Percentiles rank a stretch among this genome's conserved stretches.
Conservation (phyloP, 2,888 invertebrate species). For the Synanthedon vespiformis region DNA sequence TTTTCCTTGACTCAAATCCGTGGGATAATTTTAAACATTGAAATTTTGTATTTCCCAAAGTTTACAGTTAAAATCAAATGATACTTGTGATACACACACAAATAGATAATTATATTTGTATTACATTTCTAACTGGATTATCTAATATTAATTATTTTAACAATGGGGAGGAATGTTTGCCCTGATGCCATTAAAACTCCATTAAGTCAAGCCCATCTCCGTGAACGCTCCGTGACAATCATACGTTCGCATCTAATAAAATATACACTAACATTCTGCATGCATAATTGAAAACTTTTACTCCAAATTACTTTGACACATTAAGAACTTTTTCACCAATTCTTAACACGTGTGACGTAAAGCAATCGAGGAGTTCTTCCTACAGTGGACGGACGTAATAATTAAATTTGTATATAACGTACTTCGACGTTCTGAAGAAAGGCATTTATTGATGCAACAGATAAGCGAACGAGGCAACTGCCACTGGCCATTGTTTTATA, state of each 20-base stretch:
- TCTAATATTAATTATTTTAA: background rate
- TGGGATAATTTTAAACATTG: no score
- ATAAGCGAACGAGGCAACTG: conserved; percentile 53
- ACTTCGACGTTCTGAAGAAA: conserved; percentile 46
- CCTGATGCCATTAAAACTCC: conserved; percentile 47
- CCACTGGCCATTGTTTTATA: conserved; percentile 62
- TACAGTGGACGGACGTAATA: conserved; percentile 30
- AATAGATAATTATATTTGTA: no score
- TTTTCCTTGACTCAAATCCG: no score
- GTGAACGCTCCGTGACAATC: conserved; percentile 46
- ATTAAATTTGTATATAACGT: conserved; percentile 56
- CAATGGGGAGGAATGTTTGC: conserved; percentile 44
- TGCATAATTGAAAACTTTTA: conserved; percentile 19
- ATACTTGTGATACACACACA: no score
- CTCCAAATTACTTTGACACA: conserved; percentile 1
- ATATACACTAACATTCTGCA: conserved; percentile 29
- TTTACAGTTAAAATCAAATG: no score
- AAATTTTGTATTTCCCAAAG: no score
- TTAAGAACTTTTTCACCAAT: conserved; percentile 9
- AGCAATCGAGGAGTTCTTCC: conserved; percentile 5
- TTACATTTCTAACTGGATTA: no score
- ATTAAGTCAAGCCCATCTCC: conserved; percentile 34
- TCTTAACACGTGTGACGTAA: background rate
- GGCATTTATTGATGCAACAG: conserved; percentile 52
- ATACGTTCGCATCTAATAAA: conserved; percentile 42